These are phyloP conservation scores for Argyra leucocephala DNA, from an alignment of 2,888 invertebrate species.

Conservation along the genomic window DNA sequence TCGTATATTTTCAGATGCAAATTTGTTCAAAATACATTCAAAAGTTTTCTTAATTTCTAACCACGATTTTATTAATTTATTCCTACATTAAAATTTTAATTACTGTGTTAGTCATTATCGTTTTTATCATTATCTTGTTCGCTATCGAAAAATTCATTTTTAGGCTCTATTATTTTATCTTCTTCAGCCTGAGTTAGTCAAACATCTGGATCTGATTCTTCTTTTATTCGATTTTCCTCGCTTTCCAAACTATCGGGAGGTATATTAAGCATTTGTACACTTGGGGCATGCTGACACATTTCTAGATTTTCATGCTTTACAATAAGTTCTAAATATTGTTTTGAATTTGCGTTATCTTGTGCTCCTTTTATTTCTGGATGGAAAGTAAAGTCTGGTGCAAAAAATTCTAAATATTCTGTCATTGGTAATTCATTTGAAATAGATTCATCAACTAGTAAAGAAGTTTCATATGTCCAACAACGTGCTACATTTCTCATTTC, in stretches of 20 bases:
- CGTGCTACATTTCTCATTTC: constrained; percentile 94
- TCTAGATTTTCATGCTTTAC: constrained; percentile 86
- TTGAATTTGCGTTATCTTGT: constrained; percentile 87
- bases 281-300: constrained; percentile 86
- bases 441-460: constrained; percentile 80
- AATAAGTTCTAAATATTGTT: constrained; percentile 89
- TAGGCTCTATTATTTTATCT: constrained; percentile 71
- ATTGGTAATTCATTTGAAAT: constrained; percentile 92
- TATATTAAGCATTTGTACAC: constrained; percentile 95
- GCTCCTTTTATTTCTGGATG: constrained; percentile 85
- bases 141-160: constrained; percentile 82
- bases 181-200: constrained; percentile 66
- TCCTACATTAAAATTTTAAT: no score
- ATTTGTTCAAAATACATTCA: no score
- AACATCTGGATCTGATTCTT: constrained; percentile 76
- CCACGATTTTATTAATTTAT: no score
- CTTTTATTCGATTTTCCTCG: constrained; percentile 54
- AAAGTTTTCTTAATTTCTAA: no score
- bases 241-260: constrained; percentile 72
- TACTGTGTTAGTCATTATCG: not conserved
- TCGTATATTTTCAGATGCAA: no score
- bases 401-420: constrained; percentile 93
- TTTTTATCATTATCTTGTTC: constrained; percentile 58
- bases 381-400: constrained; percentile 91
- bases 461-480: constrained; percentile 99